Base-by-base conservation (phyloP, 2,113 vertebrate genomes). In the Taxidea taxus region DNA sequence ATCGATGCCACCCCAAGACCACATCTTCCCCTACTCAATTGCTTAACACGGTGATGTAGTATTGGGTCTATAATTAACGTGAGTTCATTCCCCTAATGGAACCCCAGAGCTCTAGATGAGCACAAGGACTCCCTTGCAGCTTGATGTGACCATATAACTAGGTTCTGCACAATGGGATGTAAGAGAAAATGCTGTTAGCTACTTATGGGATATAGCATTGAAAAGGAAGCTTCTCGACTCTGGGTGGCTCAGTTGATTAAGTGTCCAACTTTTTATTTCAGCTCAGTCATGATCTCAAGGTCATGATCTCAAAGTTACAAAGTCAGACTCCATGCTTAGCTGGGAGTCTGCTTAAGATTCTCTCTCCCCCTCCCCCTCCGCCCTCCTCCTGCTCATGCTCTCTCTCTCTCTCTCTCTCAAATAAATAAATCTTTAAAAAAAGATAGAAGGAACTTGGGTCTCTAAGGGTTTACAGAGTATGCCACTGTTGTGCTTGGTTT, bases 121-220 rank as follows among this genome's bases (percentile, higher is more conserved):
- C 18, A 34, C 21, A 85, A 84, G 64, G 78, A 77, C 64, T 95
- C 85, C 66, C 78, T 96, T 86, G 87, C 90, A 93, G 72, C 23
- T 78, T 66, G 13, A n/a, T 29, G 0, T 47, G 54, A 27, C 31
- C 64, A n/a, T 8, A 39, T 66, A 44, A 75, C 21, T 0, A 60
- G 44, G 20, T 56, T 51, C 15, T 39, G 31, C 23, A 34, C 47
- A 37, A 4, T 20, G 2, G 13, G 5, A 44, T 34, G 15, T 25
- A 54, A 81, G 8, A 27, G 37, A 89, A 44, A 23, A 1, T 42
- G 20, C 20, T 31, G 42, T 16, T 10, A 54, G 31, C 13, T 77
- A 66, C 70, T 82, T 81, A 83, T 80, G 87, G 11, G 25, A n/a
- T n/a, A 2, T 31, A 8, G 5, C 81, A 37, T 11, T 62, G 54